phyloP scores from a whole-genome alignment of 2,797 vertebrate genomes.

The Pipistrellus nathusii region DNA sequence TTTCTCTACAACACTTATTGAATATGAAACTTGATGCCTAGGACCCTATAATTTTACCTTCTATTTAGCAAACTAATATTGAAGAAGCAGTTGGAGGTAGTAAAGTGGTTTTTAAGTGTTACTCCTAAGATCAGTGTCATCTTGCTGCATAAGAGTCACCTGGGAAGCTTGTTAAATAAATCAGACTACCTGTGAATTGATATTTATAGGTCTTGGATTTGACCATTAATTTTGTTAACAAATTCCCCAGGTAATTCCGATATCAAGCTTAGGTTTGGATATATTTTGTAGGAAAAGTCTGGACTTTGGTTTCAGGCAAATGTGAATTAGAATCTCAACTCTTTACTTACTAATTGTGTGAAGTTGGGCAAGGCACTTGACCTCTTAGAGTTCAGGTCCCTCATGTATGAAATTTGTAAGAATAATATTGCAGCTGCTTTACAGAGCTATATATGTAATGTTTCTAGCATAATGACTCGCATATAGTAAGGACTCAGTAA shows the following conservation, averaged over 20 bases:
- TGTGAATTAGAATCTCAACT: conserved; percentile 26
- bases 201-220: conserved; percentile 73
- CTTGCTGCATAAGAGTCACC: conserved; percentile 27
- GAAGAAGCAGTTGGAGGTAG: not conserved
- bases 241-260: conserved; percentile 60
- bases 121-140: not conserved
- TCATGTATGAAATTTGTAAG: conserved; percentile 58
- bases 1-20: not conserved
- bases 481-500: not conserved
- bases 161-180: conserved; percentile 71
- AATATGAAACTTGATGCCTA: not conserved
- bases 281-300: conserved; percentile 30
- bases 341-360: conserved; percentile 52
- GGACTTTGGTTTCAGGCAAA: conserved; percentile 50
- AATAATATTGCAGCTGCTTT: not conserved
- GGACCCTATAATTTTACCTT: not conserved
- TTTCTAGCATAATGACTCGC: not conserved
- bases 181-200: conserved; percentile 66
- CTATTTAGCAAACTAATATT: not conserved
- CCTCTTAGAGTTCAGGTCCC: conserved; percentile 36
- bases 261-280: not conserved
- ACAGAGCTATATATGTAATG: not conserved
- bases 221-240: conserved; percentile 69
- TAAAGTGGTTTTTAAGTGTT: conserved; percentile 56
- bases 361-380: conserved; percentile 48